Percentiles rank a stretch among this genome's conserved stretches.
Conservation (phyloP, 2,797 vertebrate species). For the Gymnopithys bicolor region DNA sequence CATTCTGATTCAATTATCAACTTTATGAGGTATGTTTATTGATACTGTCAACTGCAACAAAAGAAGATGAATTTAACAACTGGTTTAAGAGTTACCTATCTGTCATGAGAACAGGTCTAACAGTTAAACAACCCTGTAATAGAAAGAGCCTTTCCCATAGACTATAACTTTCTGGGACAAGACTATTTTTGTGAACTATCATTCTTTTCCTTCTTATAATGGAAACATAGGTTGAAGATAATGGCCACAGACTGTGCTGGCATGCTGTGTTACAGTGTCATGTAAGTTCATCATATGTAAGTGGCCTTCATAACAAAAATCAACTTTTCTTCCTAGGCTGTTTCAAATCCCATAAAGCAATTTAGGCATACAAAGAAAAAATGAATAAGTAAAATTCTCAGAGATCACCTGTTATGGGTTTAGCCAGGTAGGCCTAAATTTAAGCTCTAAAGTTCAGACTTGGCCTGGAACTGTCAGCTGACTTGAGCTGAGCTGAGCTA, state of each 20-base stretch:
- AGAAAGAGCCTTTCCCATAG: neutral
- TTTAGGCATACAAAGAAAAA: neutral
- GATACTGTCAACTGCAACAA: neutral
- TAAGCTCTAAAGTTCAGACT: no score
- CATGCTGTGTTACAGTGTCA: neutral
- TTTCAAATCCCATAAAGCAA: neutral
- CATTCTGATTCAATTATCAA: neutral
- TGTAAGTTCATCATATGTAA: neutral
- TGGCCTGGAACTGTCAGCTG: no score
- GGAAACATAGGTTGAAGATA: neutral
- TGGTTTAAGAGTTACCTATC: neutral
- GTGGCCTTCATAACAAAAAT: neutral
- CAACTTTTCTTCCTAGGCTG: neutral
- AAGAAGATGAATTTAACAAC: neutral
- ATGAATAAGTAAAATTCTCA: neutral
- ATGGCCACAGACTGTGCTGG: neutral
- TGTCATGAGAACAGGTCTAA: neutral
- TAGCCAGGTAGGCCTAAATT: no score
- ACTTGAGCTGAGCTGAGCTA: no score
- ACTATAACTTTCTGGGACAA: neutral
- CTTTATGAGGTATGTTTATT: neutral
- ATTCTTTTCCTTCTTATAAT: neutral
- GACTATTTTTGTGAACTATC: neutral
- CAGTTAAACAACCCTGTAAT: neutral
- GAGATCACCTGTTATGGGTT: neutral